Percentiles rank a stretch among this genome's conserved stretches.
Evolutionary conservation across 2,888 invertebrate species (phyloP).

Genomic region (Agrypnus murinus): DNA sequence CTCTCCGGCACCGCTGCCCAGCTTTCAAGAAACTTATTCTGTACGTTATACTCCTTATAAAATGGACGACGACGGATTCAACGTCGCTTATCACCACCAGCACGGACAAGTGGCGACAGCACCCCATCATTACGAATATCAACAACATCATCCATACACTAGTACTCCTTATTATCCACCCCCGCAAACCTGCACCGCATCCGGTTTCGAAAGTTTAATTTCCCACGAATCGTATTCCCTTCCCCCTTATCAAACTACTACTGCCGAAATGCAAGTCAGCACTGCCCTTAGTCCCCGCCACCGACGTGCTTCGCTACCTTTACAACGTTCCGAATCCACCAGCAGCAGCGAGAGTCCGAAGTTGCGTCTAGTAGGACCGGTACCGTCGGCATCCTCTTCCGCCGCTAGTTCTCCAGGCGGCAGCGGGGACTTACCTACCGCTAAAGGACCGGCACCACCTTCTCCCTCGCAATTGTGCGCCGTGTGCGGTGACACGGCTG

Average conservation of each 20-base stretch:
- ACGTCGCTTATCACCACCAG: constrained; percentile 74
- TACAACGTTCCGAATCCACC: constrained; percentile 87
- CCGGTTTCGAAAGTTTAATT: constrained; percentile 72
- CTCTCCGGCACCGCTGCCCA: constrained; percentile 79
- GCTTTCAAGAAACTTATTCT: constrained; percentile 92
- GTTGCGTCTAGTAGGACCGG: constrained; percentile 73
- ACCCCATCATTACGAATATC: constrained; percentile 77
- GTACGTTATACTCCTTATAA: constrained; percentile 84
- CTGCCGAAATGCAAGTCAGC: constrained; percentile 80
- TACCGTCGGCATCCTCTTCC: constrained; percentile 81
- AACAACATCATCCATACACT: constrained; percentile 75
- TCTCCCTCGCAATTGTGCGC: constrained; percentile 93
- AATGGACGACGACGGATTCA: constrained; percentile 91
- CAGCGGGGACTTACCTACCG: constrained; percentile 67
- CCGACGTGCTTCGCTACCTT: constrained; percentile 84
- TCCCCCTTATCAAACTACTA: constrained; percentile 79
- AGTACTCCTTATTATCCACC: constrained; percentile 76
- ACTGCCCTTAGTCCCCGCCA: constrained; percentile 79
- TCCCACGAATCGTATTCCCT: constrained; percentile 81
- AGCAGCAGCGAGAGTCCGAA: constrained; percentile 86
- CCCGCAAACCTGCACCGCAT: constrained; percentile 73
- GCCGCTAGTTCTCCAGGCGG: constrained; percentile 78
- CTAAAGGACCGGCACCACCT: constrained; percentile 76
- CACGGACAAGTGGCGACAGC: constrained; percentile 73
- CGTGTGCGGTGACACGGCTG: constrained; percentile 98